Conservation (phyloP, 2,113 vertebrate genomes). For the Phalacrocorax brasilianus region DNA sequence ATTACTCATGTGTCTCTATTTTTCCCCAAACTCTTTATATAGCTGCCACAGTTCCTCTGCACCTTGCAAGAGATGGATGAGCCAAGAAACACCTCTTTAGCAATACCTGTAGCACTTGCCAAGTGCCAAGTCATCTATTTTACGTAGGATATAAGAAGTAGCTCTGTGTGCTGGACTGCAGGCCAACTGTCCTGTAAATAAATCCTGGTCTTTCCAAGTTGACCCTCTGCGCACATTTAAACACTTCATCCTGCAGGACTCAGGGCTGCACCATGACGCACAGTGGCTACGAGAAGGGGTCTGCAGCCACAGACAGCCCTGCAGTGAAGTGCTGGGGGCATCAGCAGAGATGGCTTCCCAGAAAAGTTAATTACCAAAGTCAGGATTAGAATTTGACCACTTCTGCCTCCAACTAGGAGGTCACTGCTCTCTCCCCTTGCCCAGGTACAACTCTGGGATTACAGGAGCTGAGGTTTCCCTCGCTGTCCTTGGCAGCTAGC, state of each 20-base stretch:
- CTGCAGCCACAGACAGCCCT: neutral
- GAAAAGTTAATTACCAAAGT: neutral
- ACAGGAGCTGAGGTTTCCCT: neutral
- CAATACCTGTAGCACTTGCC: constrained; percentile 26
- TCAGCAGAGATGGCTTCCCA: neutral
- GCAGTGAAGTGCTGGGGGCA: neutral
- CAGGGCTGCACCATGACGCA: neutral
- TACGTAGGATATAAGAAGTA: neutral
- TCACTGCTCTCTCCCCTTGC: neutral
- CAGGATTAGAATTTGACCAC: neutral
- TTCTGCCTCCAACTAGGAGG: neutral
- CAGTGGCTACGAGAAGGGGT: neutral
- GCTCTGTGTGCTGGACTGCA: constrained; percentile 9
- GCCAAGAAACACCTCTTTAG: constrained; percentile 57
- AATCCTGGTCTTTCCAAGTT: constrained; percentile 19
- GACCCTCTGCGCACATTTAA: neutral
- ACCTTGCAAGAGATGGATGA: constrained; percentile 56
- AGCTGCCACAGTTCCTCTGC: constrained; percentile 42
- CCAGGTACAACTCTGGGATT: neutral
- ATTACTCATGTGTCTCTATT: constrained; percentile 64
- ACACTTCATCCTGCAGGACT: constrained; percentile 10
- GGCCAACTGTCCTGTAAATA: constrained; percentile 28
- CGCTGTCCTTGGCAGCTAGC: neutral
- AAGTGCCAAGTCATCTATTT: constrained; percentile 52
- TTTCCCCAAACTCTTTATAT: constrained; percentile 58